Evolutionary conservation across 2,888 invertebrate species (phyloP).

Genomic region (Eristalinus aeneus): DNA sequence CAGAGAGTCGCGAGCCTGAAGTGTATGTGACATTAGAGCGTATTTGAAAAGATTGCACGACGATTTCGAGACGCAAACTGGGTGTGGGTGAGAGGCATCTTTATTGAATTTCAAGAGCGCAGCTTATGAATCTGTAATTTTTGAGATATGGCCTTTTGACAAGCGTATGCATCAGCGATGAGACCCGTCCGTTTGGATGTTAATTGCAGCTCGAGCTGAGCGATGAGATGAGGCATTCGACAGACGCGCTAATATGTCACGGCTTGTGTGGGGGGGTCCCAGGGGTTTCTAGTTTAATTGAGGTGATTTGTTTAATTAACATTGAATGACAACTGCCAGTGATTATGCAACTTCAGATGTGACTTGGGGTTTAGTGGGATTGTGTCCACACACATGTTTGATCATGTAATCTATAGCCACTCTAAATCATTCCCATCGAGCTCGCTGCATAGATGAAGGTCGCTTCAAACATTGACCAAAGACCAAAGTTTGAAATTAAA

Average conservation of each 20-base stretch:
- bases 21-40: not conserved
- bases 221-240: conserved; percentile 34
- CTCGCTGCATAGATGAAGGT: too few species aligned
- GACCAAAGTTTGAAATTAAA: too few species aligned
- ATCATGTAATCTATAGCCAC: too few species aligned
- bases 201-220: conserved; percentile 19
- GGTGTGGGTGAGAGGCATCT: conserved; percentile 33
- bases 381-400: too few species aligned
- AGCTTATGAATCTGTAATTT: conserved; percentile 12
- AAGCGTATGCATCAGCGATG: conserved; percentile 6
- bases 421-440: too few species aligned
- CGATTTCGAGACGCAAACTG: not conserved
- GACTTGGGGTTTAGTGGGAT: too few species aligned
- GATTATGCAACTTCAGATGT: not conserved
- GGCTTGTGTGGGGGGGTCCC: not conserved
- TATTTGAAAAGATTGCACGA: not conserved
- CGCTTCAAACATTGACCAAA: too few species aligned
- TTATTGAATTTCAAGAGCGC: conserved; percentile 29
- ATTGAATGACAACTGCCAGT: conserved; percentile 17
- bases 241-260: conserved; percentile 3
- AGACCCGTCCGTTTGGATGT: conserved; percentile 16
- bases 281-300: conserved; percentile 33
- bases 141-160: not conserved
- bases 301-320: conserved; percentile 46
- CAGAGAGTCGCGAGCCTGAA: not conserved